Evolutionary conservation across 1,140 invertebrate genomes (phyloP).

Genomic region (Diabrotica virgifera): DNA sequence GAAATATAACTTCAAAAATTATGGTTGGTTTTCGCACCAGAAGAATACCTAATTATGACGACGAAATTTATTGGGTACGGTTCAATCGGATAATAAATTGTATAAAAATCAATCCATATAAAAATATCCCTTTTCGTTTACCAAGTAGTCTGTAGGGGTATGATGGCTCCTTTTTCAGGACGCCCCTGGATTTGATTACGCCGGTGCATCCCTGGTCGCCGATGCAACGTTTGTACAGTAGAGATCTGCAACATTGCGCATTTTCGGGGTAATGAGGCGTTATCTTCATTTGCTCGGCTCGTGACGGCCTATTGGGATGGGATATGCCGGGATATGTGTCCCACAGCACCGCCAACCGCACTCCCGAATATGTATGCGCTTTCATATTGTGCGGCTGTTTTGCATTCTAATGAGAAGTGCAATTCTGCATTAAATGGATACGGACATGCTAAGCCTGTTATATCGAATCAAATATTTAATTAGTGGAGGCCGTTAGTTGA

Average conservation of each 20-base stretch:
- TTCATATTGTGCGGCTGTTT: constrained; percentile 28
- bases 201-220: constrained; percentile 8
- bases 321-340: constrained; percentile 6
- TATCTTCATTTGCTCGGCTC: constrained; percentile 42
- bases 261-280: constrained; percentile 37
- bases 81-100: no score
- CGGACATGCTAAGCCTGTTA: constrained; percentile 15
- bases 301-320: constrained; percentile 27
- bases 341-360: constrained; percentile 16
- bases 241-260: constrained; percentile 33
- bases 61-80: no score
- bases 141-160: no score
- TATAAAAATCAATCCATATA: no score
- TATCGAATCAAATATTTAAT: constrained; percentile 25
- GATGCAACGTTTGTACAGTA: constrained; percentile 14
- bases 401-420: constrained; percentile 32
- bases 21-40: no score
- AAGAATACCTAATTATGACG: no score
- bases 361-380: constrained; percentile 18
- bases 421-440: constrained; percentile 25
- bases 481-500: not conserved
- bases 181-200: not conserved
- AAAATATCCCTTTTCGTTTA: no score
- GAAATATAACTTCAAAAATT: no score
- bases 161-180: no score